These are phyloP conservation scores for Elegia similella DNA, from an alignment of 2,888 invertebrate genomes.

Conservation along the genomic window DNA sequence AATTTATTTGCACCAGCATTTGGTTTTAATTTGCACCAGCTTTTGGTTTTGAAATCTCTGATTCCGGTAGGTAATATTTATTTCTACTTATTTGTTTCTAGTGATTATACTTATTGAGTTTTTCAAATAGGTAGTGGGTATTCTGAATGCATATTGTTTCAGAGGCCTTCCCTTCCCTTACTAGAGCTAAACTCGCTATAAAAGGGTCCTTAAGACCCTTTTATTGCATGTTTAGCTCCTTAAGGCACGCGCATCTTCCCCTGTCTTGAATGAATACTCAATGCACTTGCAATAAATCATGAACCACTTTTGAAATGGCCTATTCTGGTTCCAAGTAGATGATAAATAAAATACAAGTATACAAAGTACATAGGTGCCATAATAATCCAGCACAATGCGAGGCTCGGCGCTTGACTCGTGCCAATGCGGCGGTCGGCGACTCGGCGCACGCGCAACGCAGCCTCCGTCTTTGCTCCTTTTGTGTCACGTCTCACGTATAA, in stretches of 20 bases:
- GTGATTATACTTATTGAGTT: too few relatives aligned
- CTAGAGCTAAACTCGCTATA: too few relatives aligned
- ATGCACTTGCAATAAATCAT: conserved; percentile 2
- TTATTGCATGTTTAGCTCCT: too few relatives aligned
- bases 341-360: conserved; percentile 9
- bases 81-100: too few relatives aligned
- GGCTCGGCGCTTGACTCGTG: conserved; percentile 63
- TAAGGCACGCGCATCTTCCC: neutral
- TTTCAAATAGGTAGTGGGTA: too few relatives aligned
- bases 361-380: conserved; percentile 13
- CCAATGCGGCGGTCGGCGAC: conserved; percentile 61
- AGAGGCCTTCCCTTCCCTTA: too few relatives aligned
- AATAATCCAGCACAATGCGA: conserved; percentile 25
- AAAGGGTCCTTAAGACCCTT: too few relatives aligned
- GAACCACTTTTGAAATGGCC: neutral
- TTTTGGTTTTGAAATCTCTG: too few relatives aligned
- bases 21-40: too few relatives aligned
- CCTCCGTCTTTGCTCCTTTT: conserved; percentile 76
- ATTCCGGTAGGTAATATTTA: too few relatives aligned
- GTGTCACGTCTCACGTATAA: conserved; percentile 69
- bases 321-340: neutral
- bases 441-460: conserved; percentile 76
- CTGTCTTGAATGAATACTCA: neutral
- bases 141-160: too few relatives aligned
- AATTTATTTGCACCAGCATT: too few relatives aligned